phyloP scores from a whole-genome alignment of 2,797 vertebrate genomes.

The Pipistrellus kuhlii region DNA sequence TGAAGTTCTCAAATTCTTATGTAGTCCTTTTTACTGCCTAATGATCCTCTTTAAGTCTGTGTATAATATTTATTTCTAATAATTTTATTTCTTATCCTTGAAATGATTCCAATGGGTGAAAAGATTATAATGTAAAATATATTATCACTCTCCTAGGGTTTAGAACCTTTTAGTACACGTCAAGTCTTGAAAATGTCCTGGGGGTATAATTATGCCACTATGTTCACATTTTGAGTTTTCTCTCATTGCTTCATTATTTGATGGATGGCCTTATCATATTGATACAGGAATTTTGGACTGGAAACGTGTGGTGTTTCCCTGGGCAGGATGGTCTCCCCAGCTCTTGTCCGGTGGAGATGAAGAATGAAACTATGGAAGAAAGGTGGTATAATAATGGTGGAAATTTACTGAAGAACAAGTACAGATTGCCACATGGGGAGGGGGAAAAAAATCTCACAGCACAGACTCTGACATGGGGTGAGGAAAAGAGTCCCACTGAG shows the following conservation, averaged over 20 bases:
- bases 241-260: not conserved
- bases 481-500: too few relatives aligned
- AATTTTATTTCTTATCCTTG: conserved; percentile 56
- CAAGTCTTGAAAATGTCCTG: not conserved
- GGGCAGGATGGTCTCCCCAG: too few relatives aligned
- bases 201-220: conserved; percentile 54
- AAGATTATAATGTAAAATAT: conserved; percentile 15
- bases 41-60: not conserved
- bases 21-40: not conserved
- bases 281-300: too few relatives aligned
- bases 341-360: too few relatives aligned
- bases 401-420: too few relatives aligned
- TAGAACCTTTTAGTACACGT: conserved; percentile 42
- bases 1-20: conserved; percentile 38
- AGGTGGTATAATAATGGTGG: too few relatives aligned
- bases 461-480: too few relatives aligned
- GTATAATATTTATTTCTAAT: conserved; percentile 65
- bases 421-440: too few relatives aligned
- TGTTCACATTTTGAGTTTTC: conserved; percentile 56
- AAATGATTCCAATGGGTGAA: not conserved
- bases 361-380: too few relatives aligned
- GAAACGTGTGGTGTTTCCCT: too few relatives aligned
- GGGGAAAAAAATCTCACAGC: too few relatives aligned
- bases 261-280: not conserved
- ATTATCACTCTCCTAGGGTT: conserved; percentile 51